phyloP scores from a whole-genome alignment of 1,140 invertebrate genomes.

The Drosophila pseudoananassae region DNA sequence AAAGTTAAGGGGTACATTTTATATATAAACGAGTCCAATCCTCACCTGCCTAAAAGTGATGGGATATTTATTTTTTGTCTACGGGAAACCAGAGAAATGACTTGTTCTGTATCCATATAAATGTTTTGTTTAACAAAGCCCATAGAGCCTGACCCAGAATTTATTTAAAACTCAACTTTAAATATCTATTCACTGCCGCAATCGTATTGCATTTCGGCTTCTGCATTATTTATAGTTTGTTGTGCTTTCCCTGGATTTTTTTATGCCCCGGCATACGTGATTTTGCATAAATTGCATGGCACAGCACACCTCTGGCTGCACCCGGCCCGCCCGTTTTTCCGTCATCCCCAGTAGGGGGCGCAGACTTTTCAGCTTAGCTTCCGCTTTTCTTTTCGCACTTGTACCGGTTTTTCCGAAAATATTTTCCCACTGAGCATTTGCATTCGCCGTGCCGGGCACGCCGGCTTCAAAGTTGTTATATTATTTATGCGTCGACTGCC shows the following conservation, averaged over 20 bases:
- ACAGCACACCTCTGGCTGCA: background rate
- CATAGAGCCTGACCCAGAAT: slow-evolving; percentile 7
- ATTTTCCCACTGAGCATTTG: slow-evolving; percentile 15
- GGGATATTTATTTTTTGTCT: background rate
- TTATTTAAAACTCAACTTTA: slow-evolving; percentile 10
- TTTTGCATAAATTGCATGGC: slow-evolving; percentile 63
- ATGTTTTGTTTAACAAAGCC: too few relatives aligned
- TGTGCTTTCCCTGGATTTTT: slow-evolving; percentile 38
- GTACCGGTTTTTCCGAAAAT: background rate
- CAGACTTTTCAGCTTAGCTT: slow-evolving; percentile 35
- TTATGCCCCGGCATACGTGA: slow-evolving; percentile 62
- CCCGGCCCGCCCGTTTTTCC: background rate
- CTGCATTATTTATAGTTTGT: slow-evolving; percentile 67
- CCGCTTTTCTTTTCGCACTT: slow-evolving; percentile 10
- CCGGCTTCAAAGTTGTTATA: slow-evolving; percentile 26
- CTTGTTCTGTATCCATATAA: background rate
- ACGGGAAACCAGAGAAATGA: background rate
- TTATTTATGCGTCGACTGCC: slow-evolving; percentile 44
- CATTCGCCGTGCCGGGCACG: slow-evolving; percentile 20
- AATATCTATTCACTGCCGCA: slow-evolving; percentile 10
- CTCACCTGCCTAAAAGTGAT: slow-evolving; percentile 14
- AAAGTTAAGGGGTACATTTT: slow-evolving; percentile 4
- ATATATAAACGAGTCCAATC: background rate
- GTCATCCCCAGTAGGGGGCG: background rate
- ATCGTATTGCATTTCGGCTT: slow-evolving; percentile 58